Conservation (phyloP, 1,140 invertebrate genomes). For the Drosophila pseudoobscura region DNA sequence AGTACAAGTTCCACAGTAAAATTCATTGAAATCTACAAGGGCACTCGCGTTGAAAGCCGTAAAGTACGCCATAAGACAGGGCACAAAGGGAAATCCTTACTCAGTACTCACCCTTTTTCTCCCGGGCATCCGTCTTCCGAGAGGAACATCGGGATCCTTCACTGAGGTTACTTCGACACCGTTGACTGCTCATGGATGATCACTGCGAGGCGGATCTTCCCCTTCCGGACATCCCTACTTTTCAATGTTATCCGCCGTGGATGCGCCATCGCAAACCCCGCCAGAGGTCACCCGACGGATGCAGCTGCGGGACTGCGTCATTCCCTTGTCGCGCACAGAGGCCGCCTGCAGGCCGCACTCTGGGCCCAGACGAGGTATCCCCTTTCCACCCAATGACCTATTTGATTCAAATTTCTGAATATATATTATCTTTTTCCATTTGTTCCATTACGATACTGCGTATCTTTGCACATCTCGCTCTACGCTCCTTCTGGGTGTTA, state of each 20-base stretch:
- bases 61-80: slow-evolving; percentile 75
- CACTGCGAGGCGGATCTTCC: neutral
- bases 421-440: too few relatives aligned
- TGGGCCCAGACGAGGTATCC: neutral
- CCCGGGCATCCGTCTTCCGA: too few relatives aligned
- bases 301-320: neutral
- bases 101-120: neutral
- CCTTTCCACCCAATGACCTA: neutral
- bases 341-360: neutral
- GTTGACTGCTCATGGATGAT: neutral
- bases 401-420: too few relatives aligned
- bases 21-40: slow-evolving; percentile 75
- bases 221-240: too few relatives aligned
- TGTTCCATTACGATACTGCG: too few relatives aligned
- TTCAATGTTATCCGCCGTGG: neutral
- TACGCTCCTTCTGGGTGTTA: too few relatives aligned
- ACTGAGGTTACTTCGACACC: too few relatives aligned
- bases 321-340: too few relatives aligned
- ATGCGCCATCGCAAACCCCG: neutral
- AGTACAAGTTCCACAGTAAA: slow-evolving; percentile 74
- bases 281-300: neutral
- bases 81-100: slow-evolving; percentile 43
- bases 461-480: too few relatives aligned
- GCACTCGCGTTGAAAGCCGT: slow-evolving; percentile 77
- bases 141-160: too few relatives aligned